Conservation (phyloP, 2,113 vertebrate genomes). For the Aldabrachelys gigantea region DNA sequence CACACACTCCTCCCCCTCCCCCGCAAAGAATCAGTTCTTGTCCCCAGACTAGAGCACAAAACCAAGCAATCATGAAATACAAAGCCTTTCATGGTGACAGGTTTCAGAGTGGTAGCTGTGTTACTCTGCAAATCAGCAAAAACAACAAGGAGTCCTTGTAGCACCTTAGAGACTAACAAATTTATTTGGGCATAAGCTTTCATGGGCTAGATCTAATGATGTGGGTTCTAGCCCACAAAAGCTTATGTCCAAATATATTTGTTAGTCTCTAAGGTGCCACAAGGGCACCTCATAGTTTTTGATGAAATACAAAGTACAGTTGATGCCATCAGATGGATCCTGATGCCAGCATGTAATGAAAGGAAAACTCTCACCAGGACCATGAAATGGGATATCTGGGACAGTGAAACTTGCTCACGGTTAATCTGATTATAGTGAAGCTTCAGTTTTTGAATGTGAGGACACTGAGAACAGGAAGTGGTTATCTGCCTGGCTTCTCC, state of each 20-base stretch:
- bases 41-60: not conserved
- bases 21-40: not conserved
- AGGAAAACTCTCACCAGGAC: not conserved
- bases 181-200: too few species aligned
- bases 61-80: fast-evolving
- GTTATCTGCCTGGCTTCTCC: not conserved
- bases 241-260: too few species aligned
- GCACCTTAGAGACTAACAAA: too few species aligned
- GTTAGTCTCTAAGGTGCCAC: too few species aligned
- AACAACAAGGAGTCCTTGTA: too few species aligned
- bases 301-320: fast-evolving
- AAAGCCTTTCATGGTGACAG: not conserved
- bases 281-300: too few species aligned
- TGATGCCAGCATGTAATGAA: not conserved
- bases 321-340: not conserved
- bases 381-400: not conserved
- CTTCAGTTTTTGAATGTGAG: fast-evolving
- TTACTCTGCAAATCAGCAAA: too few species aligned
- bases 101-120: too few species aligned
- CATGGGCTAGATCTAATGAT: too few species aligned
- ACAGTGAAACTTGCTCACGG: not conserved
- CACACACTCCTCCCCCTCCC: too few species aligned
- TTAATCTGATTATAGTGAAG: not conserved
- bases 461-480: not conserved
- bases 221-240: too few species aligned